These are phyloP conservation scores for Nyctibius grandis DNA, from an alignment of 2,797 vertebrate species.

Conservation along the genomic window DNA sequence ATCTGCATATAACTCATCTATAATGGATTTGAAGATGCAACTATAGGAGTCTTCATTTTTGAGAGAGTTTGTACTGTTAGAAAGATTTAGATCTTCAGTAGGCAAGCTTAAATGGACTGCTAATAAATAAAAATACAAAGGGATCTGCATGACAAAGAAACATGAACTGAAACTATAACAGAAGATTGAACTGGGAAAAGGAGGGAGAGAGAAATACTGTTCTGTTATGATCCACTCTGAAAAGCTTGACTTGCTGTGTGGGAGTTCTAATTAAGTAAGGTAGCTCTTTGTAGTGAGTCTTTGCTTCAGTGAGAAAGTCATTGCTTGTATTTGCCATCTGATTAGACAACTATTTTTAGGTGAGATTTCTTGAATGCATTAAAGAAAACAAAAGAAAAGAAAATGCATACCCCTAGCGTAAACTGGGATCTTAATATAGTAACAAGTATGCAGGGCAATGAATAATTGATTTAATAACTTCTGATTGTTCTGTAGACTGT, in stretches of 20 bases:
- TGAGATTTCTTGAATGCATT: neutral
- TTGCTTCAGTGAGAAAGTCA: neutral
- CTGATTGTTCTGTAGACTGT: neutral
- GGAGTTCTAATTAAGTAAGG: neutral
- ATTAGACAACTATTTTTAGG: neutral
- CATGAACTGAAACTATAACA: neutral
- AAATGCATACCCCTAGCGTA: neutral
- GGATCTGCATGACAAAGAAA: neutral
- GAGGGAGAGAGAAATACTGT: neutral
- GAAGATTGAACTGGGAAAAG: neutral
- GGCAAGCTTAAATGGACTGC: neutral
- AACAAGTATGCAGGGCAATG: neutral
- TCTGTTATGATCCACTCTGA: neutral
- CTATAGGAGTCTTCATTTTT: neutral
- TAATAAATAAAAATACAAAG: neutral
- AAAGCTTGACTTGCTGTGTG: neutral
- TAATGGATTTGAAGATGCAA: neutral
- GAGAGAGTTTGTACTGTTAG: neutral
- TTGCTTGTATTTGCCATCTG: neutral
- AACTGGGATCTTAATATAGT: neutral
- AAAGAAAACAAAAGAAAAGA: neutral
- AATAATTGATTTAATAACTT: neutral
- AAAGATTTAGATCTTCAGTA: neutral
- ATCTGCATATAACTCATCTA: fast-evolving
- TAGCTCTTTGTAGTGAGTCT: neutral